A percentile compares a stretch with the other conserved stretches of the same genome.
Conservation (phyloP, 2,888 invertebrate species). For the Stictocephala bisonia region DNA sequence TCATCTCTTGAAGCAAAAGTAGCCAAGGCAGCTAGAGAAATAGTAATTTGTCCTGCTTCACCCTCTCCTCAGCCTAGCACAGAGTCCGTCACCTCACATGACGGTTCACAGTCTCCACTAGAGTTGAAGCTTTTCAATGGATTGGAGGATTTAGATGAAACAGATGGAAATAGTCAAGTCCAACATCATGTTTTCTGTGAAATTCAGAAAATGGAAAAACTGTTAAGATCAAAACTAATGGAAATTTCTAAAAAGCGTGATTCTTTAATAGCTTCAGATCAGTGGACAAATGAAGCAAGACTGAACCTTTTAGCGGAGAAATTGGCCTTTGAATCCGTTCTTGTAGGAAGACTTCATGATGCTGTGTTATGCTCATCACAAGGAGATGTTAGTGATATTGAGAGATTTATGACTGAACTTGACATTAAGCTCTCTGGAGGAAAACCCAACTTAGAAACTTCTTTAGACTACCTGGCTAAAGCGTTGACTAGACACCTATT, state of each 20-base stretch:
- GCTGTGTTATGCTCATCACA: constrained; percentile 71
- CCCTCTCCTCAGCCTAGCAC: constrained; percentile 38
- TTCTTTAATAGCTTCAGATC: constrained; percentile 73
- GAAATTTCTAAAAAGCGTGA: constrained; percentile 77
- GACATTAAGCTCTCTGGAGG: constrained; percentile 74
- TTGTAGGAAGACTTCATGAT: constrained; percentile 76
- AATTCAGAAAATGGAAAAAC: constrained; percentile 69
- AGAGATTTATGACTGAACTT: constrained; percentile 78
- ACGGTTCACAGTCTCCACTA: constrained; percentile 22
- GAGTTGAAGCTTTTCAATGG: constrained; percentile 54
- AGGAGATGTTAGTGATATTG: constrained; percentile 71
- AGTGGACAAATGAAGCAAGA: constrained; percentile 75
- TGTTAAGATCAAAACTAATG: constrained; percentile 75
- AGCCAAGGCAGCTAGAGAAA: constrained; percentile 67
- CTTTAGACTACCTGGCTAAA: constrained; percentile 78
- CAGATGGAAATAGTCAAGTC: constrained; percentile 51
- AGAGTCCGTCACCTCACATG: constrained; percentile 25
- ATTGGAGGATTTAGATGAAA: constrained; percentile 54
- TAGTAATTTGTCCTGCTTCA: constrained; percentile 42
- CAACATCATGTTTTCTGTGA: constrained; percentile 56
- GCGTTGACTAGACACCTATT: constrained; percentile 75
- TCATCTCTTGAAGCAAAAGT: constrained; percentile 83
- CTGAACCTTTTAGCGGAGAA: constrained; percentile 81
- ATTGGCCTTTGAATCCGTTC: constrained; percentile 82
- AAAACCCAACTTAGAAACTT: constrained; percentile 65